Evolutionary conservation across 2,888 invertebrate species (phyloP), one percentile per base, ranked within the genome.

Genomic region (Acanthacorydalis orientalis): DNA sequence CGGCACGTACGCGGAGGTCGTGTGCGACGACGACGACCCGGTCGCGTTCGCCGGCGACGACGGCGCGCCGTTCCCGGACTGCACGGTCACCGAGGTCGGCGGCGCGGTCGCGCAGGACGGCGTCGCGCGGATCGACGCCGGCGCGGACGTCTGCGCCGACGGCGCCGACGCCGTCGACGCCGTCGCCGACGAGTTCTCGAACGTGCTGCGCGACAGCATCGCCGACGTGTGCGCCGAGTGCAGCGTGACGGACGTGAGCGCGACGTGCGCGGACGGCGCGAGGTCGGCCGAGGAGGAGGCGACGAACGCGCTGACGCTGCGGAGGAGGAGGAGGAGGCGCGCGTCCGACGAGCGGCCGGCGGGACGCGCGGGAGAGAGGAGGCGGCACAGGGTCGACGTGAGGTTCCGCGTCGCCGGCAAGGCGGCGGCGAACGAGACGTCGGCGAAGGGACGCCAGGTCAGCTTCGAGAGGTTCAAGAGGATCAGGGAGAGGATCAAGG

Each of bases 1-100:
- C 50, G 50, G 49, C 48, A 53, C 15, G 52, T 55, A 53, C 4
- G 54, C 54, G 3, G 54, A 54, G 41, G 56, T 64, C 16, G 52
- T 57, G 31, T 69, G 69, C 47, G 58, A 62, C 14, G 56, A 67
- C 53, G 55, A 57, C 7, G 58, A 61, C 49, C 60, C 66, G 2
- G 52, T 61, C 32, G 68, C 68, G 68, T 60, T 59, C 49, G 23
- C 23, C 3, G 23, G 3, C 23, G 23, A 23, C 23, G 3, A 2
- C 3, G 23, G 61, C 60, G 61, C 48, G 49, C 66, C 62, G 1
- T 65, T 71, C 52, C 76, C 77, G 1, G 78, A 78, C 55, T 80
- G 80, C 57, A 52, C 53, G 72, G 72, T 68, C 44, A 65, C 68
- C 1, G 64, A 68, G 51, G 52, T 70, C 38, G 72, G 75, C 1